phyloP scores from a whole-genome alignment of 2,797 vertebrate species.

The Rhadinocentrus ornatus region DNA sequence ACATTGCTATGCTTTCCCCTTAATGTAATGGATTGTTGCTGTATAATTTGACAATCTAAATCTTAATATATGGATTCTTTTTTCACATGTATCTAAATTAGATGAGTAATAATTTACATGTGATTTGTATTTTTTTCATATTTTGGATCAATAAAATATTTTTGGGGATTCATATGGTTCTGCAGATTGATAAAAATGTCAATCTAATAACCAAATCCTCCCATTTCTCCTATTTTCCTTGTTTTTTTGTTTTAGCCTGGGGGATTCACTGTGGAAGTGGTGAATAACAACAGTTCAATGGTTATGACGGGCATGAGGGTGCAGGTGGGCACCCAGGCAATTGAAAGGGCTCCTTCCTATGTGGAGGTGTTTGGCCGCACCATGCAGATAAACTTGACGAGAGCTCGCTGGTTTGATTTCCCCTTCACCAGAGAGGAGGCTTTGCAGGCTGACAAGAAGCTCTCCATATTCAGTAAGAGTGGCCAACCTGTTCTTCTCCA shows the following conservation, averaged over 20 bases:
- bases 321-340: slow-evolving; percentile 95
- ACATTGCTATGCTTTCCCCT: background rate
- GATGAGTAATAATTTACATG: background rate
- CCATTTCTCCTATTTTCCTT: background rate
- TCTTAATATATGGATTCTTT: background rate
- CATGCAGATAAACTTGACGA: slow-evolving; percentile 96
- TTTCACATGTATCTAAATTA: background rate
- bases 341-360: slow-evolving; percentile 94
- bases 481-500: background rate
- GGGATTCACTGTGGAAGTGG: slow-evolving; percentile 95
- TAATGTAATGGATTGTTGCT: background rate
- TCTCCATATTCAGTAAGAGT: slow-evolving; percentile 94
- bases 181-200: background rate
- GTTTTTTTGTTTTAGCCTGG: slow-evolving; percentile 84
- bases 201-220: background rate
- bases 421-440: slow-evolving; percentile 98
- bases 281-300: slow-evolving; percentile 97
- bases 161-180: background rate
- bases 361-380: slow-evolving; percentile 97
- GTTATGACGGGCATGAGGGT: slow-evolving; percentile 99
- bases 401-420: slow-evolving; percentile 97
- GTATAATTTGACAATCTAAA: background rate
- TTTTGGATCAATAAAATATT: too few relatives aligned
- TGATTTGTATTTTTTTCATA: background rate
- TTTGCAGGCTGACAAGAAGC: slow-evolving; percentile 97